A percentile compares a stretch with the other conserved stretches of the same genome.
Conservation (phyloP, 2,888 invertebrate genomes). For the Auanema sp. region DNA sequence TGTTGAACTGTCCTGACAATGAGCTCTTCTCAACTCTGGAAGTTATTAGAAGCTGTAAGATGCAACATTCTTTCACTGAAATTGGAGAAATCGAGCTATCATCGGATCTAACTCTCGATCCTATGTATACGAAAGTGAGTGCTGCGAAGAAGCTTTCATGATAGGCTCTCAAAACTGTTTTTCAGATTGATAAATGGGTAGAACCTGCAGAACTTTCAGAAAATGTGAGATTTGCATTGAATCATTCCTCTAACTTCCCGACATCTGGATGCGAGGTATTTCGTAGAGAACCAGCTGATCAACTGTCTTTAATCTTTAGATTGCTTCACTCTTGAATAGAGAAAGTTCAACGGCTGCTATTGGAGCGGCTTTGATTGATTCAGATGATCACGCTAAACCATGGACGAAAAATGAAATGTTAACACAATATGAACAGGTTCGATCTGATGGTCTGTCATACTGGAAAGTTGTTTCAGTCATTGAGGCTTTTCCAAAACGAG, state of each 20-base stretch:
- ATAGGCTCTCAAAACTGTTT: not conserved
- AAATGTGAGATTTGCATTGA: not conserved
- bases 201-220: not conserved
- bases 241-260: conserved; percentile 1
- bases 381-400: conserved; percentile 4
- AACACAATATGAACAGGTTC: conserved; percentile 24
- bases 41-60: conserved; percentile 15
- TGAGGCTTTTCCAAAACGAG: conserved; percentile 21
- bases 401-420: conserved; percentile 38
- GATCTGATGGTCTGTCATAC: not conserved
- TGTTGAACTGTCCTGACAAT: conserved; percentile 36
- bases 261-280: not conserved
- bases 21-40: conserved; percentile 27
- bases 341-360: no score
- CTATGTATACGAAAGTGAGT: conserved; percentile 3
- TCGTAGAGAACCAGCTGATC: not conserved
- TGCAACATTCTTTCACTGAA: not conserved
- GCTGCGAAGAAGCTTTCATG: not conserved
- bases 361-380: not conserved
- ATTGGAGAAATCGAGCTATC: not conserved
- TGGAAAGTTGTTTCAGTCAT: conserved; percentile 14
- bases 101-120: not conserved
- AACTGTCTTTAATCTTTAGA: no score
- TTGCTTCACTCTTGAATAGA: no score
- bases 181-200: conserved; percentile 8